Conservation (phyloP, 2,113 vertebrate genomes). For the Antechinus flavipes region DNA sequence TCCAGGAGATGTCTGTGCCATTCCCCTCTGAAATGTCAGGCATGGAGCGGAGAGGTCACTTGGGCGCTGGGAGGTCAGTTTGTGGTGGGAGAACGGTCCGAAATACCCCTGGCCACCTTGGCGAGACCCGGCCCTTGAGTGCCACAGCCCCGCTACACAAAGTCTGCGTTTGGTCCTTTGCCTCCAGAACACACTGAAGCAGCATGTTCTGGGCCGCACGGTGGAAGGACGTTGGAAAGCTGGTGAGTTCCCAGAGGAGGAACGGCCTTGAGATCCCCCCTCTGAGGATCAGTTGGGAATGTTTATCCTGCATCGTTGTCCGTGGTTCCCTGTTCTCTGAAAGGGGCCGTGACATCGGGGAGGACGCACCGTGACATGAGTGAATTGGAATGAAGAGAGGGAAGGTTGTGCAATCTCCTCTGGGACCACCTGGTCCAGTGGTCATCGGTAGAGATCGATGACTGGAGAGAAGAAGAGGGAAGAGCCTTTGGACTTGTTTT, state of each 20-base stretch:
- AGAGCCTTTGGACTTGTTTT: neutral
- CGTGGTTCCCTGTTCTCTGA: too few relatives aligned
- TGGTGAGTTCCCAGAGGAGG: neutral
- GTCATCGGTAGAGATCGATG: too few relatives aligned
- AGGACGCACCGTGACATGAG: too few relatives aligned
- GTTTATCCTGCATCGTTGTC: neutral
- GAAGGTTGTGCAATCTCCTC: too few relatives aligned
- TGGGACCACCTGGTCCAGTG: too few relatives aligned
- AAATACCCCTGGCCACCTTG: neutral
- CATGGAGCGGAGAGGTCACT: neutral
- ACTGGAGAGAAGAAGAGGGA: too few relatives aligned
- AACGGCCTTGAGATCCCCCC: neutral
- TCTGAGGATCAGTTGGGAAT: neutral
- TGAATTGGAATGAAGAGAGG: too few relatives aligned
- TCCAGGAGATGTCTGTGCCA: neutral
- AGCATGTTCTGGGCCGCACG: neutral
- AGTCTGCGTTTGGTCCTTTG: neutral
- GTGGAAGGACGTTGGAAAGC: neutral
- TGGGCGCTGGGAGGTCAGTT: neutral
- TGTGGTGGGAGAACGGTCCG: neutral
- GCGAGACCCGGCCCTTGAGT: neutral
- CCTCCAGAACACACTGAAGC: neutral
- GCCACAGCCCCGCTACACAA: neutral
- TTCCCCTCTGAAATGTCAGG: neutral
- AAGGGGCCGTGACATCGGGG: too few relatives aligned